Base-by-base conservation (phyloP, 2,113 vertebrate genomes). In the Mustelus asterias region DNA sequence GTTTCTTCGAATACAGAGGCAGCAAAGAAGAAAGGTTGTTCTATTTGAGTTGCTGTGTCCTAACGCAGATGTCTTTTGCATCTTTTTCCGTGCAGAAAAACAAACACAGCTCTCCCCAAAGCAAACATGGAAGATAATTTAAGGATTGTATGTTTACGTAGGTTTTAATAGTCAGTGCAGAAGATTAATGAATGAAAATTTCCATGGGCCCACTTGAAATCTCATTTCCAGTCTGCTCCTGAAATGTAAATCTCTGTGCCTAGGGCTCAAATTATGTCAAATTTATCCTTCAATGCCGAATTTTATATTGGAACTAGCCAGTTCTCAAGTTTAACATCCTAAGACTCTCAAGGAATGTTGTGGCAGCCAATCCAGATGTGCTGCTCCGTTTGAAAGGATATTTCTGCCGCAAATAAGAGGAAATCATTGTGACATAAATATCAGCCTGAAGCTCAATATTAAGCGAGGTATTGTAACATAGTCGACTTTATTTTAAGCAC, bases 391-490 rank as follows among this genome's bases (percentile, higher is more conserved):
- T 90, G 6, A 16, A 90, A 90, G 13, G 88, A 14, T 60, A 90
- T 29, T 90, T 33, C 29, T 14, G 5, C 54, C 26, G n/a, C 13
- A 60, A 90, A 60, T 33, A 60, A 58, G 41, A 48, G 26, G 26
- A 60, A 90, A 60, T 90, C 26, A 90, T 90, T 90, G 54, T 90
- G 88, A 90, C 54, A 90, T 29, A 90, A 90, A 60, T 90, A 16
- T 44, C 85, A 88, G 48, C 11, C 78, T 33, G 2, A 33, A 90
- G 88, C 26, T n/a, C 29, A 60, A 33, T 90, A 60, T 90, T 90
- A 54, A 90, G 13, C 4, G 26, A 33, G 58, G 60, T 90, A 33
- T 89, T 89, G 48, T 54, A 89, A 58, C 26, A 60, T 63, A 54
- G 26, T 26, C 88, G 13, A 60, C 44, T 89, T 89, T 26, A 89